Base-by-base conservation (phyloP, 2,113 vertebrate species). In the Lathamus discolor region DNA sequence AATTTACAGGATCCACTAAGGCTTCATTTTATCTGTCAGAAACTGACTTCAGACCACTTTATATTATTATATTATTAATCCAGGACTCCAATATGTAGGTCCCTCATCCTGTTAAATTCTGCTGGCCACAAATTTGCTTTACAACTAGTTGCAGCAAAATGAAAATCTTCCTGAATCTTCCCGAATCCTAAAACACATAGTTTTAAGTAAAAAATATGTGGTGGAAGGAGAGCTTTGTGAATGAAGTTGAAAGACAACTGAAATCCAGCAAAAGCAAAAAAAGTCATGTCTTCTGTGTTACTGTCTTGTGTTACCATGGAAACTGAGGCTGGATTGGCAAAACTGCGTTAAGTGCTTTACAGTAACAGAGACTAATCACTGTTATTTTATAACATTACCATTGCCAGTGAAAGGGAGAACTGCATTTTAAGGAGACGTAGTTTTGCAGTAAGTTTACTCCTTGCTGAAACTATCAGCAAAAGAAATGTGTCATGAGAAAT, bases 361-460 rank as follows among this genome's bases (percentile, higher is more conserved):
- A 97, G 93, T 96, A 97, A 95, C 97, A 95, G 94, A 97, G 95
- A 97, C 94, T 98, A 97, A 98, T 98, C 93, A 97, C 80, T 93
- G 80, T 96, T 98, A 97, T 97, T 98, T 97, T 97, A 95, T 93
- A 90, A 54, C 94, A 95, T 96, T 96, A 94, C 78, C 92, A 92
- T 77, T 97, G 85, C 37, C 73, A 88, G 62, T 93, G 78, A 69
- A 97, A 87, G 41, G 85, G 83, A 97, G n/a, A 62, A 29, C 66
- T 97, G 17, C 70, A 79, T 92, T 94, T n/a, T 81, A 92, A 85
- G 88, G 67, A 81, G 79, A 90, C 10, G 48, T 35, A 93, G 89
- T 95, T 97, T 98, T 96, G 90, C 82, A 95, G 43, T 86, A 72
- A 91, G 64, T 83, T 24, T 73, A 88, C 82, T 67, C 90, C 66